phyloP scores from a whole-genome alignment of 2,888 invertebrate genomes.

The Anthophora plumipes region DNA sequence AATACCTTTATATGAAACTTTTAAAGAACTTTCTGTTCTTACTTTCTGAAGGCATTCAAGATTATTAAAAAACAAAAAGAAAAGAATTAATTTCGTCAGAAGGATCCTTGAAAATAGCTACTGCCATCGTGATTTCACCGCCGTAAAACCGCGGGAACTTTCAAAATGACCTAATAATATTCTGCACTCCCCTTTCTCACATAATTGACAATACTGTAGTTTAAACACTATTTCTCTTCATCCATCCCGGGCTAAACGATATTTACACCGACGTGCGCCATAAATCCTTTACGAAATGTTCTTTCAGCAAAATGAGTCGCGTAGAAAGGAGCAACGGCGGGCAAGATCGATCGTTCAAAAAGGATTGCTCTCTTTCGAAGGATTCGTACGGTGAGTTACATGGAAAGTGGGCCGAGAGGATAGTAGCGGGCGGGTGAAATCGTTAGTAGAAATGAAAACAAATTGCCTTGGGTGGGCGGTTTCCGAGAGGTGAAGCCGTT shows the following conservation, averaged over 20 bases:
- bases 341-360: constrained; percentile 65
- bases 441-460: constrained; percentile 73
- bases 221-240: constrained; percentile 1
- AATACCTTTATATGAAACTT: too few relatives aligned
- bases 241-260: constrained; percentile 6
- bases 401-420: constrained; percentile 38
- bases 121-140: too few relatives aligned
- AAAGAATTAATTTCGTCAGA: too few relatives aligned
- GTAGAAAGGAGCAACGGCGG: constrained; percentile 24
- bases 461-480: constrained; percentile 62
- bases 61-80: too few relatives aligned
- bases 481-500: constrained; percentile 50
- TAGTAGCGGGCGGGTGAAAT: constrained; percentile 36
- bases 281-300: constrained; percentile 31
- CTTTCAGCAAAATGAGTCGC: constrained; percentile 30
- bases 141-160: too few relatives aligned
- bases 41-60: too few relatives aligned
- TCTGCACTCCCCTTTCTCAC: not conserved
- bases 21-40: too few relatives aligned
- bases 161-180: too few relatives aligned
- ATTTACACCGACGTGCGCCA: constrained; percentile 17
- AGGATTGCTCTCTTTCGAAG: constrained; percentile 54
- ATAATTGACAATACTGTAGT: constrained; percentile 5
- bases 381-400: constrained; percentile 28
- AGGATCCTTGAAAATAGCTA: too few relatives aligned